Evolutionary conservation across 2,113 vertebrate species (phyloP).

Genomic region (Tetrax tetrax): DNA sequence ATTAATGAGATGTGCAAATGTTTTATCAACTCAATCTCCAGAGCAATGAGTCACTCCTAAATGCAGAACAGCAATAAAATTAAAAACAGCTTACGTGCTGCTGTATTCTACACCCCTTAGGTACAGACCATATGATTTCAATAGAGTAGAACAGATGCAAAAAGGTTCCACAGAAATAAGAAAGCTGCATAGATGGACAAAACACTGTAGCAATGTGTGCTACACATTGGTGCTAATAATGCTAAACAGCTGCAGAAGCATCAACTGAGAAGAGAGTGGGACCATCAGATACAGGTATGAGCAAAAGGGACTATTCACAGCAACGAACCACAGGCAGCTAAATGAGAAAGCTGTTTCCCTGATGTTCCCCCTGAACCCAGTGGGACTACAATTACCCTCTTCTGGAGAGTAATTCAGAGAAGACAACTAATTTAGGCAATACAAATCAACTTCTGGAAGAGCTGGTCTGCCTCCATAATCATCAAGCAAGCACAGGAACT

Average conservation of each 20-base stretch:
- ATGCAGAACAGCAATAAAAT: constrained; percentile 1
- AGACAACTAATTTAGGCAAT: constrained; percentile 6
- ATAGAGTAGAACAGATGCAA: neutral
- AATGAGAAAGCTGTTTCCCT: neutral
- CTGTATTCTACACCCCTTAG: neutral
- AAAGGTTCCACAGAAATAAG: neutral
- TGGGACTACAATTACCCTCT: neutral
- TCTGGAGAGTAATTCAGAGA: neutral
- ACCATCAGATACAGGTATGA: neutral
- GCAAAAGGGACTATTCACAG: neutral
- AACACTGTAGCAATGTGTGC: neutral
- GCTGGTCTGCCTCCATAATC: neutral
- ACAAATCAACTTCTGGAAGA: neutral
- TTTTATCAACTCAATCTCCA: constrained; percentile 45
- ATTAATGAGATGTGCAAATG: constrained; percentile 37
- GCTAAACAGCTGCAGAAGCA: neutral
- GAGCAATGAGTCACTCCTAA: constrained; percentile 41
- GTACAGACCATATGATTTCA: neutral
- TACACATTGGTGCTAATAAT: neutral
- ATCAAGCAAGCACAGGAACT: neutral
- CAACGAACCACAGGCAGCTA: neutral
- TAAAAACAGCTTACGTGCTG: constrained; percentile 2
- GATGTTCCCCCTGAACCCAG: neutral
- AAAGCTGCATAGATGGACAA: neutral
- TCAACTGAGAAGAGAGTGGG: neutral